A percentile compares a stretch with the other conserved stretches of the same genome.
These are phyloP conservation scores for Smutsia temminckii DNA, from an alignment of 2,797 vertebrate species.

Conservation along the genomic window DNA sequence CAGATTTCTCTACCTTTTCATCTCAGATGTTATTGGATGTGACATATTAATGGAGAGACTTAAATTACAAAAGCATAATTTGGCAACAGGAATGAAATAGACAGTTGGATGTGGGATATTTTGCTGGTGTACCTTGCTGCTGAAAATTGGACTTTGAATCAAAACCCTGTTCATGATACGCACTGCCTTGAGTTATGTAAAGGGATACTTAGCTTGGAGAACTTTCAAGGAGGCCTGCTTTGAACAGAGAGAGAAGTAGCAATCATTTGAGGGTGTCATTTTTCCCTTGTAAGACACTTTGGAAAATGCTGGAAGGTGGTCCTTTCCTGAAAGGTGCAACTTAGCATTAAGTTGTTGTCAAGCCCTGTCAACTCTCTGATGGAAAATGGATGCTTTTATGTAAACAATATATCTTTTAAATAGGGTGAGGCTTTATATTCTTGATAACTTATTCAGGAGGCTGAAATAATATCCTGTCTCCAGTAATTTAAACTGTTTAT, in stretches of 20 bases:
- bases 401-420: not conserved
- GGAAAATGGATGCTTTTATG: not conserved
- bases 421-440: not conserved
- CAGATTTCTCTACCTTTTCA: constrained; percentile 53
- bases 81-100: constrained; percentile 38
- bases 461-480: not conserved
- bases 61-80: constrained; percentile 67
- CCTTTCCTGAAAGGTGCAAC: constrained; percentile 50
- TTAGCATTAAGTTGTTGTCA: not conserved
- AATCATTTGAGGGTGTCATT: constrained; percentile 46
- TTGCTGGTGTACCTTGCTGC: constrained; percentile 49
- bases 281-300: constrained; percentile 64
- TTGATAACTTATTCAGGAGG: not conserved
- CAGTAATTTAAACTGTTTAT: not conserved
- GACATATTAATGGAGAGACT: constrained; percentile 68
- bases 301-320: constrained; percentile 63
- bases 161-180: constrained; percentile 33
- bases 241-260: not conserved
- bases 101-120: not conserved
- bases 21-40: constrained; percentile 55
- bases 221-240: constrained; percentile 70
- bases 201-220: constrained; percentile 66
- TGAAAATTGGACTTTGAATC: constrained; percentile 49
- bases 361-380: not conserved
- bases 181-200: constrained; percentile 67